These are phyloP conservation scores for Pavo muticus DNA, from an alignment of 2,113 vertebrate species.

Conservation along the genomic window DNA sequence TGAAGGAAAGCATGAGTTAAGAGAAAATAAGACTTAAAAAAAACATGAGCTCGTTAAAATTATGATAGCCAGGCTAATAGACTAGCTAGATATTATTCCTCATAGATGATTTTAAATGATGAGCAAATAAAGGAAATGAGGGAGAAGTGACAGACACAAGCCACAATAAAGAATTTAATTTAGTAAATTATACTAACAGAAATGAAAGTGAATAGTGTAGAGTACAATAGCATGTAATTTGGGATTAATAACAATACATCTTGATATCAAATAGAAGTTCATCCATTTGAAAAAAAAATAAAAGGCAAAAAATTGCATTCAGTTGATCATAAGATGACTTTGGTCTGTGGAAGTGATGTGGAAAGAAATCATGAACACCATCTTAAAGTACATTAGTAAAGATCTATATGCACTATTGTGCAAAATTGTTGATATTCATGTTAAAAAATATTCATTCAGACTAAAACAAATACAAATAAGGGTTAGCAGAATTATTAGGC, in stretches of 20 bases:
- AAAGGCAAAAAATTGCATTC: neutral
- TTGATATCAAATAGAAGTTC: neutral
- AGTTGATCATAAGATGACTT: neutral
- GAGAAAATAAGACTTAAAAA: neutral
- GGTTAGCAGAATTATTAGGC: neutral
- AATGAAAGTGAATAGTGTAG: neutral
- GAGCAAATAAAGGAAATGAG: neutral
- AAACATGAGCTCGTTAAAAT: neutral
- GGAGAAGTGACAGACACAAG: neutral
- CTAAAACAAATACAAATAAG: neutral
- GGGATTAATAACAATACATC: neutral
- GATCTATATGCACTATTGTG: neutral
- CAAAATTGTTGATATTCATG: neutral
- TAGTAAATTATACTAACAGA: neutral
- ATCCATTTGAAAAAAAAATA: neutral
- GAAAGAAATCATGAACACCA: neutral
- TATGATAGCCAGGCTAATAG: neutral
- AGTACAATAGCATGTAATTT: neutral
- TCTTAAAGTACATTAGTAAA: neutral
- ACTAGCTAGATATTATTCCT: neutral
- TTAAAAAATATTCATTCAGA: neutral
- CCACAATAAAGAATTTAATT: neutral
- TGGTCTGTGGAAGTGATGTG: neutral
- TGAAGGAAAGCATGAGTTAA: neutral
- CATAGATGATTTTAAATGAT: neutral